These are phyloP conservation scores for Muscidifurax raptorellus DNA, from an alignment of 1,140 invertebrate species.

Conservation along the genomic window DNA sequence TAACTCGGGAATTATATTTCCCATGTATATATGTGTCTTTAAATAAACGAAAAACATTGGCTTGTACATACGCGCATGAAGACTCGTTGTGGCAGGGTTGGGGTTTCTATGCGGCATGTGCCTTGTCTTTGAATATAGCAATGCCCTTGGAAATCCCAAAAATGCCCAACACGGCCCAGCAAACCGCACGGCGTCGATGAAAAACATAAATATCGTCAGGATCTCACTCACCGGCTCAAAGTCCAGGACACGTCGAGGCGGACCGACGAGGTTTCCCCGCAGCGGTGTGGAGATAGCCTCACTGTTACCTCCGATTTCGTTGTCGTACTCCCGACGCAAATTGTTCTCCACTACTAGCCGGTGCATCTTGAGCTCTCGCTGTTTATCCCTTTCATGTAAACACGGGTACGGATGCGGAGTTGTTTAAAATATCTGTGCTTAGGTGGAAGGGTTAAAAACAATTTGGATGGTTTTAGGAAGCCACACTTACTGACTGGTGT, in stretches of 20 bases:
- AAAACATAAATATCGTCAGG: neutral
- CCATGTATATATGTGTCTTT: no score
- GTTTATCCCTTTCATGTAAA: no score
- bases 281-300: slow-evolving; percentile 9
- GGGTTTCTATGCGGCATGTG: slow-evolving; percentile 77
- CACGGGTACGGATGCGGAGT: no score
- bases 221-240: slow-evolving; percentile 46
- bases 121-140: slow-evolving; percentile 69
- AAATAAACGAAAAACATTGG: no score
- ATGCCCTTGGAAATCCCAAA: slow-evolving; percentile 76
- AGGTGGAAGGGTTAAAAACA: no score
- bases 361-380: slow-evolving; percentile 17
- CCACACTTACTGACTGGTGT: no score
- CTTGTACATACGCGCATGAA: neutral
- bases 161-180: slow-evolving; percentile 69
- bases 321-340: slow-evolving; percentile 14
- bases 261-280: neutral
- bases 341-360: slow-evolving; percentile 23
- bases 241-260: slow-evolving; percentile 38
- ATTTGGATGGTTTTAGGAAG: no score
- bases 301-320: neutral
- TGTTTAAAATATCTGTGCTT: no score
- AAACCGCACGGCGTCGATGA: neutral
- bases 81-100: slow-evolving; percentile 72
- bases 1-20: no score